phyloP scores from a whole-genome alignment of 1,140 invertebrate genomes.

The Drosophila saltans region DNA sequence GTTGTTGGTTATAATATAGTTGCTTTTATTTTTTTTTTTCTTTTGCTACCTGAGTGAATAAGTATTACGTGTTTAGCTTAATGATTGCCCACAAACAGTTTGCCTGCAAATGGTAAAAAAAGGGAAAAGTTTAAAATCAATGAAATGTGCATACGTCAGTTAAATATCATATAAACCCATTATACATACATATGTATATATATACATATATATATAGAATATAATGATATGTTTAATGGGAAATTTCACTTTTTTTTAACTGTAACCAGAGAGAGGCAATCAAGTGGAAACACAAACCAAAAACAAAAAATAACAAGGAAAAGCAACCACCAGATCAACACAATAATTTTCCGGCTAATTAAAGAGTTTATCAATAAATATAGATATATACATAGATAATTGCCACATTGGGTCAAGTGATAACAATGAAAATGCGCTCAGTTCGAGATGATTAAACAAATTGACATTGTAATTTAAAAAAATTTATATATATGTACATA shows the following conservation, averaged over 20 bases:
- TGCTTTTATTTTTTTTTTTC: conserved; percentile 33
- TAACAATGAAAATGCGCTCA: conserved; percentile 49
- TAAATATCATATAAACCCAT: neutral
- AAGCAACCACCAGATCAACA: conserved; percentile 16
- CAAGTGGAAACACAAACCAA: conserved; percentile 37
- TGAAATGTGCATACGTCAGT: conserved; percentile 45
- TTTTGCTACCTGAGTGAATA: conserved; percentile 68
- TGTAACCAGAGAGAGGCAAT: conserved; percentile 32
- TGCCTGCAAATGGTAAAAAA: conserved; percentile 56
- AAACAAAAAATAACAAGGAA: conserved; percentile 20
- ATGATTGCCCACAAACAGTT: conserved; percentile 71
- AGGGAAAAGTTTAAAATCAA: conserved; percentile 55
- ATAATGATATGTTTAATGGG: conserved; percentile 26
- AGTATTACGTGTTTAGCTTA: conserved; percentile 68
- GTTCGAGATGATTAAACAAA: conserved; percentile 30
- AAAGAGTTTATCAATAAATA: conserved; percentile 33
- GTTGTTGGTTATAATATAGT: conserved; percentile 27
- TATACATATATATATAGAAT: conserved; percentile 24
- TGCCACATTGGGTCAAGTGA: conserved; percentile 47
- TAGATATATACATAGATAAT: conserved; percentile 34
- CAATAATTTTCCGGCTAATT: conserved; percentile 55
- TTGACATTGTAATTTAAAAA: conserved; percentile 6
- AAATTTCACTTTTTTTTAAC: conserved; percentile 12
- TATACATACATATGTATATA: neutral
- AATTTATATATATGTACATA: neutral